Base-by-base conservation (phyloP, 2,888 invertebrate species). In the Podotricha telesiphe region DNA sequence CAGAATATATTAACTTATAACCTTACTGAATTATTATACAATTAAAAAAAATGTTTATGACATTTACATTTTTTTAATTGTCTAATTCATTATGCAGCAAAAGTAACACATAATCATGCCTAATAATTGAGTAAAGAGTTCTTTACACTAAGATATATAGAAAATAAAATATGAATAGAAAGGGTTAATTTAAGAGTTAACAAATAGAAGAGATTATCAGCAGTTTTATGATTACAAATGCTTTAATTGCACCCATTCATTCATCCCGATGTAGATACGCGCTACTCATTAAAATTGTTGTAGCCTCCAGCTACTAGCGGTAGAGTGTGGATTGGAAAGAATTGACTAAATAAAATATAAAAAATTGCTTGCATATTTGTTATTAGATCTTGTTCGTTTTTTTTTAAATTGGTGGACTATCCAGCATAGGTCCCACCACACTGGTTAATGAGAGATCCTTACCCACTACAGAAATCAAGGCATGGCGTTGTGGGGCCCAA, bases 261-360 rank as follows among this genome's bases (percentile, higher is more conserved):
- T 70, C 68, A 66, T 66, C 58, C 63, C 65, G 73, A 73, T 71
- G 70, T 67, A 65, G 73, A 73, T 73, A 73, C 56, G 61, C 58
- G 70, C 70, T 47, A 62, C 55, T 70, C 74, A 75, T 75, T 74
- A 75, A 67, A 74, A 68, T 53, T 68, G 59, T 65, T 67, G 65
- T 70, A 67, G 71, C 74, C 73, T 42, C 59, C 51, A 72, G 76
- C 73, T 53, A 74, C 11, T 67, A 50, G 34, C n/a, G 7, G 2
- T 34, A 7, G 67, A 67, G 15, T 47, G 42, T 22, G 69, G 67
- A 37, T 34, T 45, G 17, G 48, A 53, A 28, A 13, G 45, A 7
- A 17, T 17, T 0, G n/a, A 48, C 0, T 20, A 20, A 1, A 42
- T n/a, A 28, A 1, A 15, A 15, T 13, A 15, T 15, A 51, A 4